Evolutionary conservation across 2,888 invertebrate genomes (phyloP), one percentile per base, ranked within the genome.

Genomic region (Lissocephala sabroskyi): DNA sequence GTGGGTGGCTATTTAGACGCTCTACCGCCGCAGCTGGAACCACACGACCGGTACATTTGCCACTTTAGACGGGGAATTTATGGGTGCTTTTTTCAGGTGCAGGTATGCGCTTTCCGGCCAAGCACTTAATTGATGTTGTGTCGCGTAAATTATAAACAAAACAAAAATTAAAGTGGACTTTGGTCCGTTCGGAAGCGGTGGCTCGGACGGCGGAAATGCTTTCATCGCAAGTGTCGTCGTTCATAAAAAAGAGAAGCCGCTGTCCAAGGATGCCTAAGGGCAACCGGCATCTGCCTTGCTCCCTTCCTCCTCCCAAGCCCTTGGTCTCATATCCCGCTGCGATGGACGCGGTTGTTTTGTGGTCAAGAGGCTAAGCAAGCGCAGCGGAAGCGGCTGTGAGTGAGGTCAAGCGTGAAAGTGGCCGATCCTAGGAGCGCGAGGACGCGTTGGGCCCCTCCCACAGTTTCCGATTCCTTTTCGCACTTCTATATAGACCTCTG

Each of bases 121-220:
- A 82, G 81, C 71, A 82, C 79, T 82, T 82, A 82, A 82, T 82
- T 82, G 82, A 82, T 82, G 82, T 80, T 82, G 81, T 82, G 82
- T 80, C 81, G 79, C 81, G 81, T 82, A 82, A 82, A 82, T 81
- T 82, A 81, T 82, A 67, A 73, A 73, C 71, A 76, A 70, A 67
- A 78, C 78, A 67, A 79, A 81, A 79, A 79, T 81, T 81, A 80
- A 80, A 80, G 81, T 80, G 76, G 74, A 76, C 65, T 60, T 56
- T 52, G 55, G 36, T 43, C 9, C 28, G 43, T 36, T 54, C 45
- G 64, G 60, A 62, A 73, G 52, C 49, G 52, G 42, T 48, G 55
- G 56, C 77, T n/a, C n/a, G n/a, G 77, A 77, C 71, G 66, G 41
- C 74, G 75, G 77, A 74, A 74, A 67, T 68, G 74, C 77, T 77